Conservation (phyloP, 35 echinoderm and acorn worm genomes). For the Eucidaris tribuloides region DNA sequence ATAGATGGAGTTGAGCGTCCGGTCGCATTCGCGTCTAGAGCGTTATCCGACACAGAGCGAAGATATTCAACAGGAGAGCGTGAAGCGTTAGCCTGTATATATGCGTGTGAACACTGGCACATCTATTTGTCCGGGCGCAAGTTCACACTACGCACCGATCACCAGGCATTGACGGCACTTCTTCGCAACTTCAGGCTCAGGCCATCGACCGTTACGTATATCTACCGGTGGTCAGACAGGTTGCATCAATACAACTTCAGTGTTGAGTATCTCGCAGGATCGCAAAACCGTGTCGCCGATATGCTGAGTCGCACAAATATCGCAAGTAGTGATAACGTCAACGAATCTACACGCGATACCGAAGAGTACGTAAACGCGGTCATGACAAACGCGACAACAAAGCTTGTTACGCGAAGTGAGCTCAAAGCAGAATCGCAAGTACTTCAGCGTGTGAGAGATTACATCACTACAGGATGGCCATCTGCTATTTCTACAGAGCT, state of each 20-base stretch:
- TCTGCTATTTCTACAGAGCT: neutral
- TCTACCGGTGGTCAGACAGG: slow-evolving; percentile 29
- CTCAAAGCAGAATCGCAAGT: slow-evolving; percentile 6
- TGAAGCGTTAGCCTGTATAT: slow-evolving; percentile 49
- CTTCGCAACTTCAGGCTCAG: slow-evolving; percentile 24
- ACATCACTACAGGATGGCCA: neutral
- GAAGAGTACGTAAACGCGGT: neutral
- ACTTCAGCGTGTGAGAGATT: neutral
- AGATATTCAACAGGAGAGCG: slow-evolving; percentile 46
- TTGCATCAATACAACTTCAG: slow-evolving; percentile 47
- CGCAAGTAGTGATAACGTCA: neutral
- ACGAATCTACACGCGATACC: neutral
- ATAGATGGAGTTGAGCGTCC: slow-evolving; percentile 30
- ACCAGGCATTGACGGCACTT: slow-evolving; percentile 43
- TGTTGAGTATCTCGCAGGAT: slow-evolving; percentile 36
- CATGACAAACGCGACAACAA: neutral
- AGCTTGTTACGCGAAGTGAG: slow-evolving; percentile 4
- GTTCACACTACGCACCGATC: slow-evolving; percentile 61
- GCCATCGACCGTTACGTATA: slow-evolving; percentile 55
- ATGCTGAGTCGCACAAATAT: neutral
- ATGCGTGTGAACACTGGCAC: slow-evolving; percentile 39
- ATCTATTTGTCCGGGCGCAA: slow-evolving; percentile 36
- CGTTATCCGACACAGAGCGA: slow-evolving; percentile 43
- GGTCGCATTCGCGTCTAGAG: slow-evolving; percentile 38
- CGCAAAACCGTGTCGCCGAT: slow-evolving; percentile 22